Evolutionary conservation across 2,797 vertebrate genomes (phyloP), one percentile per base, ranked within the genome.

Genomic region (Antennarius maculatus): DNA sequence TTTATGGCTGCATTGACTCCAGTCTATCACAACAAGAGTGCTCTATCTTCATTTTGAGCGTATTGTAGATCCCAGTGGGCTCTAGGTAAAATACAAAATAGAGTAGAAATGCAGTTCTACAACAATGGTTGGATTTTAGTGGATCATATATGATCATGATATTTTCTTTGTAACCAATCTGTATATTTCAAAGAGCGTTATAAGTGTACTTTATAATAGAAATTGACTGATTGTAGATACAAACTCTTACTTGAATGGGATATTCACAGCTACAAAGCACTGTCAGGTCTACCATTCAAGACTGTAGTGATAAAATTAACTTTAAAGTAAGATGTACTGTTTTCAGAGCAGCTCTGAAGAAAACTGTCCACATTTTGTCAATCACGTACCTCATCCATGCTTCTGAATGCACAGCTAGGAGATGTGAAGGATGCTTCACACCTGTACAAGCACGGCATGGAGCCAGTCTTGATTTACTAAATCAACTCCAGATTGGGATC

Each of bases 191-290:
- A 68, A 60, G 55, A 64, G 61, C 66, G 73, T 51, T 62, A 9
- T 76, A 81, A 82, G 74, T 84, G 80, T 90, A 79, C 80, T 83
- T 86, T 71, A 66, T 71, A 52, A 46, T 76, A 84, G 69, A 78
- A 69, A 66, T 74, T 71, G 77, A 75, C 59, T 68, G 61, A 73
- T 54, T 83, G 75, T 85, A 83, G 74, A 85, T 83, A 78, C 37
- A 63, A 76, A 70, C 57, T 69, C 69, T 63, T 77, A 79, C 64
- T 78, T 79, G 76, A 82, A 69, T 64, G 63, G 67, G 45, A 46
- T 54, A 29, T 51, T 80, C 74, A 66, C 69, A 45, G 81, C 70
- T 80, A 65, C 54, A 45, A 18, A 54, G 62, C 76, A n/a, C 56
- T 4, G 66, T 79, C 83, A 71, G 71, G 81, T 83, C 71, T 43